Evolutionary conservation across 2,113 vertebrate genomes (phyloP), one percentile per base, ranked within the genome.

Genomic region (Phylloscopus trochiloides): DNA sequence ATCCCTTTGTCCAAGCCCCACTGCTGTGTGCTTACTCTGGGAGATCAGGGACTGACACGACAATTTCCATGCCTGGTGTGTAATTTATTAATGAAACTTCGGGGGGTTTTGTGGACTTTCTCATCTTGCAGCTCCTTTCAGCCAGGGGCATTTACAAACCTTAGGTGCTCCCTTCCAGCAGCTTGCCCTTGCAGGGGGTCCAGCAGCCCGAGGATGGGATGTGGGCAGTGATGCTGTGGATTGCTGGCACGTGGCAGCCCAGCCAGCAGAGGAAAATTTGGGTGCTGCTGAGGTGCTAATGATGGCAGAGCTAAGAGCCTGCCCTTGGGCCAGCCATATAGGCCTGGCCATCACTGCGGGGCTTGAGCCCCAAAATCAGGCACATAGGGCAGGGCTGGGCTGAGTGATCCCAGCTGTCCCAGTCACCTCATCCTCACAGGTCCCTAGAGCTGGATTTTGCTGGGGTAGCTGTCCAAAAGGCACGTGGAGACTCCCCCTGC

Each of bases 71-170:
- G 10, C 15, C 45, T 45, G 4, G 12, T 3, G 8, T 21, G 19
- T 21, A 1, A n/a, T 14, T 29, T 9, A 7, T 45, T 17, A 5
- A 10, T 3, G 29, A 59, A 81, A 29, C 38, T 17, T 5, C 0
- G 1, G 7, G 32, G 32, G 32, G 7, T 81, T 38, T 7, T 59
- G 16, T n/a, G 16, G 10, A 3, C 15, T 43, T 24, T 21, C n/a
- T 34, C 52, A 4, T 31, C 25, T 8, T 29, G 19, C 6, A 7
- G 3, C 6, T 47, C 52, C 77, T 47, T 59, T 25, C 8, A 12
- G 1, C 19, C 45, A 10, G 0, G 1, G 38, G 51, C 15, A 7
- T 8, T 71, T 31, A 12, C 0, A 0, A 29, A 29, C 3, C 16
- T 14, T 3, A 3, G 24, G 54, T 10, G 20, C 1, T 40, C n/a